phyloP scores from a whole-genome alignment of 2,888 invertebrate genomes.

The Sarcophaga variegata region DNA sequence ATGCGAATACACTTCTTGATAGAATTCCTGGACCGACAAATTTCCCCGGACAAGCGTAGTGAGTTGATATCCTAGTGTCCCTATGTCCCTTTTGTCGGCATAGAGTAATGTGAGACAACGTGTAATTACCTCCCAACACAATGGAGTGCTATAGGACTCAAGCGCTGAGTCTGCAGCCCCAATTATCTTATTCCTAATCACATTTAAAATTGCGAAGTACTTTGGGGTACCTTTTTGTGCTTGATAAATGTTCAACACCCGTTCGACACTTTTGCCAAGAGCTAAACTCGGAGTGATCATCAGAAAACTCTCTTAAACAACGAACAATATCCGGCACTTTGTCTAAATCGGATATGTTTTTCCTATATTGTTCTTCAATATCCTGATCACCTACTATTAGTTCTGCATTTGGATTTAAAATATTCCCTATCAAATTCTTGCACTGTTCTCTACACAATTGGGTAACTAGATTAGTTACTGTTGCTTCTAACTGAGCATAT shows the following conservation, averaged over 20 bases:
- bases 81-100: too few relatives aligned
- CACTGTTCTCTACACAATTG: too few relatives aligned
- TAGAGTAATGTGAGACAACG: too few relatives aligned
- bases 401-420: not conserved
- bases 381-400: not conserved
- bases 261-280: not conserved
- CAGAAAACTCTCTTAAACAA: not conserved
- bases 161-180: too few relatives aligned
- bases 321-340: not conserved
- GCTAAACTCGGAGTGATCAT: not conserved
- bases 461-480: not conserved
- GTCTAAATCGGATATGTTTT: not conserved
- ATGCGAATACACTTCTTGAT: not conserved
- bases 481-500: not conserved
- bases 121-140: too few relatives aligned
- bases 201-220: not conserved
- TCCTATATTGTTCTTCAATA: not conserved
- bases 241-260: not conserved
- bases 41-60: slow-evolving; percentile 6
- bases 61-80: too few relatives aligned
- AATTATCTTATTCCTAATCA: too few relatives aligned
- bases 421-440: too few relatives aligned
- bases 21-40: slow-evolving; percentile 7
- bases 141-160: too few relatives aligned
- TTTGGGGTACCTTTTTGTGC: not conserved